phyloP scores from a whole-genome alignment of 2,888 invertebrate genomes.

The Pherbina coryleti region DNA sequence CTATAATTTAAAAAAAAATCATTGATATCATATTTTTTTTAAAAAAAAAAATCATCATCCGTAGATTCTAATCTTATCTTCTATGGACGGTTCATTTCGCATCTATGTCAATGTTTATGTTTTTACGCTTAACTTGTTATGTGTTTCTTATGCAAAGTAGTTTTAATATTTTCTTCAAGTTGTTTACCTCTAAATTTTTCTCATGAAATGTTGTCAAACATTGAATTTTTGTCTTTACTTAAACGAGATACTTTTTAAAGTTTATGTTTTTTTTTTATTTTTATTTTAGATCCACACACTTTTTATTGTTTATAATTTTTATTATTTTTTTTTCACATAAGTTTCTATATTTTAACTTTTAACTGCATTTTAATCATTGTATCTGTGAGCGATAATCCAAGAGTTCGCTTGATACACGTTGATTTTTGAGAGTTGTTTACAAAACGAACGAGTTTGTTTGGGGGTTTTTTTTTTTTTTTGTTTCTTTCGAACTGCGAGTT shows the following conservation, averaged over 20 bases:
- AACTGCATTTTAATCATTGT: conserved; percentile 34
- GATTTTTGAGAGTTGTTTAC: conserved; percentile 47
- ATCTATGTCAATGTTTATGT: no score
- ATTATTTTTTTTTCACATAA: background rate
- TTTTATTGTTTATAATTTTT: conserved; percentile 1
- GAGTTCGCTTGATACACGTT: conserved; percentile 64
- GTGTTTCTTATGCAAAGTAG: background rate
- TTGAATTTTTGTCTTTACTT: background rate
- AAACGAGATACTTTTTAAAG: background rate
- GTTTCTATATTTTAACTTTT: background rate
- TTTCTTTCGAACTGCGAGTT: background rate
- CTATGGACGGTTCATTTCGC: no score
- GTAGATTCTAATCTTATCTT: no score
- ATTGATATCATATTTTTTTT: no score
- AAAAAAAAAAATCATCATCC: no score
- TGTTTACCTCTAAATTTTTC: conserved; percentile 43
- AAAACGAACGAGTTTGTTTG: conserved; percentile 13
- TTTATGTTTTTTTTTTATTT: background rate
- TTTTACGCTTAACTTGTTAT: no score
- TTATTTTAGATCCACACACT: background rate
- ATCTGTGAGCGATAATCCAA: conserved; percentile 67
- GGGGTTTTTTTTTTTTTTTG: no score
- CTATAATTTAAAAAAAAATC: no score
- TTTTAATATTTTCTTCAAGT: background rate
- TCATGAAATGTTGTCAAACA: conserved; percentile 34